Base-by-base conservation (phyloP, 2,888 invertebrate genomes). In the Drosophila paramelanica region DNA sequence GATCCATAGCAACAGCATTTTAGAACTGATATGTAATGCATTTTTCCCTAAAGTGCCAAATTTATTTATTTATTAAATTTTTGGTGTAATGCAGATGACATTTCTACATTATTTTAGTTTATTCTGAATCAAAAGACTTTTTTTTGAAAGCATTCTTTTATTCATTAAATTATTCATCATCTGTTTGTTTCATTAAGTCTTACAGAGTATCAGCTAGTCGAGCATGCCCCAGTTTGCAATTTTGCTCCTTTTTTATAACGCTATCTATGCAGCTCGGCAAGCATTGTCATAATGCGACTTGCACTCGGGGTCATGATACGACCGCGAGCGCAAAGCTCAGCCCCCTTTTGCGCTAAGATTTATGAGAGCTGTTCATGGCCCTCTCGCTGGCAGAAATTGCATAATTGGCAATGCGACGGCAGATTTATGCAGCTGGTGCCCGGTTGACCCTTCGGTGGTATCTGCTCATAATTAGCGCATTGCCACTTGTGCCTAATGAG, bases 401-500 rank as follows among this genome's bases (percentile, higher is more conserved):
- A 89, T 87, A 87, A 89, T 89, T 87, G 89, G 80, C 82, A 76
- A 76, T 79, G 77, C 68, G 72, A 72, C 68, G 68, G 66, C 62
- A 82, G 77, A 73, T 71, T 77, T 57, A 71, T 62, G 73, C 77
- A 74, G 42, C 68, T 55, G 58, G 5, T 23, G 69, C 36, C 25
- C 58, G 53, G 73, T 52, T 77, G 59, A 74, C 79, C 75, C 69
- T 47, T 53, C 39, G 66, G 59, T 51, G 56, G 62, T 64, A 60
- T 58, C 69, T 73, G 81, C 50, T 79, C 79, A 87, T 90, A 91
- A 91, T 90, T 90, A 91, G 91, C 90, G 83, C 90, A 90, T 86
- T 89, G 81, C 86, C 90, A 89, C 90, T 90, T 91, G 85, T 83
- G 88, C 77, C 89, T 89, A 90, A 90, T 91, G 90, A 91, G 83